A percentile compares a stretch with the other conserved stretches of the same genome.
Conservation (phyloP, 2,113 vertebrate genomes). For the Actenoides lindsayi region DNA sequence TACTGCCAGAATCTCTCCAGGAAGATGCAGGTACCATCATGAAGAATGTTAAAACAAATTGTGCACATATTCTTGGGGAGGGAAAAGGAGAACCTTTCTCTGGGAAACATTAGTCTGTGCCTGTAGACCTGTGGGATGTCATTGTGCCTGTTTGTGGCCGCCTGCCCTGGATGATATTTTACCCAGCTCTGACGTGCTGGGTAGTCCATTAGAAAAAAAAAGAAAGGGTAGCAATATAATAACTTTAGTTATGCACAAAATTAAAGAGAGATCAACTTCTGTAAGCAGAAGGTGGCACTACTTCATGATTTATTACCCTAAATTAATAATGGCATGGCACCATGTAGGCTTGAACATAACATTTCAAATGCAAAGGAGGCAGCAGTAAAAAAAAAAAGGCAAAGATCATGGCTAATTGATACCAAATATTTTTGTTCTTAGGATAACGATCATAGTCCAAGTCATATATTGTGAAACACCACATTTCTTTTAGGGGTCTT, state of each 20-base stretch:
- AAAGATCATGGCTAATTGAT: neutral
- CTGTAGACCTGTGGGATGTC: neutral
- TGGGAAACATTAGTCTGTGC: neutral
- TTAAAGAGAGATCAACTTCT: neutral
- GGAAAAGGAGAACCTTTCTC: neutral
- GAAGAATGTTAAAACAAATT: neutral
- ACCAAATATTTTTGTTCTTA: neutral
- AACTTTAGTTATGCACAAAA: neutral
- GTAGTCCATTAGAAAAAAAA: neutral
- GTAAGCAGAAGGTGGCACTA: neutral
- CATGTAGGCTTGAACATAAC: neutral
- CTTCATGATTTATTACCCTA: neutral
- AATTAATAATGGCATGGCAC: neutral
- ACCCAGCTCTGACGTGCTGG: neutral
- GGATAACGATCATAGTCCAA: neutral
- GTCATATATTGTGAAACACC: neutral
- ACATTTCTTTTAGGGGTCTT: neutral
- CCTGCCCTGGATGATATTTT: neutral
- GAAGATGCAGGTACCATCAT: neutral
- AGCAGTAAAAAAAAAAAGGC: neutral
- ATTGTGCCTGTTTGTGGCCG: neutral
- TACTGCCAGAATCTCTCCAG: neutral
- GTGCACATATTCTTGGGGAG: neutral
- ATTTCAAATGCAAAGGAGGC: neutral
- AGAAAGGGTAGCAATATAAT: neutral